Conservation (phyloP, 2,888 invertebrate genomes). For the Rotaria sp. region DNA sequence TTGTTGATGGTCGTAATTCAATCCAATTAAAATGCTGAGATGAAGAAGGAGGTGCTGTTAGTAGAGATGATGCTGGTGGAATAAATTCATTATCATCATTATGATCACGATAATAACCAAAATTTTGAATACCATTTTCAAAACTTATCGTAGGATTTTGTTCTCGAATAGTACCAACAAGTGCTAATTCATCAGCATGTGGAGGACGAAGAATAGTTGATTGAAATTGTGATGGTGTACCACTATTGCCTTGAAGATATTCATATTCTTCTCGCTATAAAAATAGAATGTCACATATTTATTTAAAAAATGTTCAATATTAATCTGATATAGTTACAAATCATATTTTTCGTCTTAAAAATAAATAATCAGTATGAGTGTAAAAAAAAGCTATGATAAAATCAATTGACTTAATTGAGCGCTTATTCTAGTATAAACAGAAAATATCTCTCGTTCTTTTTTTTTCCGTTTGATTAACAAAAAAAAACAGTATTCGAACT, state of each 20-base stretch:
- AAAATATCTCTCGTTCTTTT: no score
- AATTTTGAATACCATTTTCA: neutral
- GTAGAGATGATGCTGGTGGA: neutral
- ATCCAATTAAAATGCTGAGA: constrained; percentile 13
- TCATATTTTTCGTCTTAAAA: no score
- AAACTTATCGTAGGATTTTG: neutral
- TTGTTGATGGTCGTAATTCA: neutral
- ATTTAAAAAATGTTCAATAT: no score
- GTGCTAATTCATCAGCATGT: constrained; percentile 26
- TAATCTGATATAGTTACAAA: no score
- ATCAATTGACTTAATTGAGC: no score
- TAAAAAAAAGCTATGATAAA: no score
- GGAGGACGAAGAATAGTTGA: neutral
- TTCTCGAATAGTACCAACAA: neutral
- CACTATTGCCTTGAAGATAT: neutral
- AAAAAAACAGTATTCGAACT: no score
- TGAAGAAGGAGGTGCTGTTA: neutral
- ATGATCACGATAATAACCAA: neutral
- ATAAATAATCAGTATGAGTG: no score
- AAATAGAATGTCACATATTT: no score
- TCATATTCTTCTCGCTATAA: constrained; percentile 14
- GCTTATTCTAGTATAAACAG: no score
- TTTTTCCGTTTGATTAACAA: no score
- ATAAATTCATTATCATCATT: neutral
- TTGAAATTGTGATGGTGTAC: neutral